phyloP scores from a whole-genome alignment of 2,113 vertebrate genomes.

The Eurystomus gularis region DNA sequence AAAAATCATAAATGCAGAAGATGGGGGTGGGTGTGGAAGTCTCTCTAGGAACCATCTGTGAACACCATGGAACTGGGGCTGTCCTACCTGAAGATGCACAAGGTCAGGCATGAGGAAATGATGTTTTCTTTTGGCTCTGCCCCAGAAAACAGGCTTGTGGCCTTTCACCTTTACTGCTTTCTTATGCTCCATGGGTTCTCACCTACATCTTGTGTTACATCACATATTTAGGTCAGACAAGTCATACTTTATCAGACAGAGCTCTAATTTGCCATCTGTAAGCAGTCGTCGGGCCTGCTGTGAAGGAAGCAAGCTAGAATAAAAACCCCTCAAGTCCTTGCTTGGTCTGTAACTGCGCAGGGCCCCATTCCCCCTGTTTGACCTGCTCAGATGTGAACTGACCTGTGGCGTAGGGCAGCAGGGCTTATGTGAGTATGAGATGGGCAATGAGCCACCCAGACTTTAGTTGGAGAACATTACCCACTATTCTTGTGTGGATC shows the following conservation, averaged over 20 bases:
- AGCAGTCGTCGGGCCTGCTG: background rate
- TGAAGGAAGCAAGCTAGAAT: background rate
- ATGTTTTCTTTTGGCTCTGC: background rate
- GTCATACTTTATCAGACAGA: background rate
- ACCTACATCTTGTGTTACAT: background rate
- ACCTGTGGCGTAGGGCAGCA: background rate
- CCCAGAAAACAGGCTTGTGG: background rate
- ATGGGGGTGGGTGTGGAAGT: background rate
- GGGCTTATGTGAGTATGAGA: background rate
- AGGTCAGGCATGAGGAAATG: background rate
- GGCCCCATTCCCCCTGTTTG: background rate
- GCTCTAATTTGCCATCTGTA: background rate
- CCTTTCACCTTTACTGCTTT: background rate
- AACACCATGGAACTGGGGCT: background rate
- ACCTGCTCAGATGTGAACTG: background rate
- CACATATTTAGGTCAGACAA: background rate
- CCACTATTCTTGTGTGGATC: background rate
- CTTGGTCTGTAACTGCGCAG: background rate
- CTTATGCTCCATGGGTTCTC: accelerated
- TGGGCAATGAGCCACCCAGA: background rate
- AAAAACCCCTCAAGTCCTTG: background rate
- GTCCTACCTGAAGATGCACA: background rate
- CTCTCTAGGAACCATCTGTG: background rate
- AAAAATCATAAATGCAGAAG: background rate
- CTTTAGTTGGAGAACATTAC: background rate